A percentile compares a stretch with the other conserved stretches of the same genome.
phyloP scores from a whole-genome alignment of 2,888 invertebrate genomes.

The Lottia gigantea region DNA sequence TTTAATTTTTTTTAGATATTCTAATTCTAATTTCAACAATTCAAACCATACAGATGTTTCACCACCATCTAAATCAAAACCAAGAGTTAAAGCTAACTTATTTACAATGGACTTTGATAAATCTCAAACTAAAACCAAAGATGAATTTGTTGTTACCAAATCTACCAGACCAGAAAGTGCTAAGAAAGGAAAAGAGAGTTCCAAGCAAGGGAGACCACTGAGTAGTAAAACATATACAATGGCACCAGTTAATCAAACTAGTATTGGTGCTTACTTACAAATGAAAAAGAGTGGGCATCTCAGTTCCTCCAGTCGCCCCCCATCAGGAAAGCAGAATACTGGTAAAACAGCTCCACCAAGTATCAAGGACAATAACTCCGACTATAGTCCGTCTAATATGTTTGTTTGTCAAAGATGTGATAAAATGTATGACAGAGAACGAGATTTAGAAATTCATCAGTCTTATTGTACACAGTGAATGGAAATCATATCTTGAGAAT shows the following conservation, averaged over 20 bases:
- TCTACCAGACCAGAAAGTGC: slow-evolving; percentile 41
- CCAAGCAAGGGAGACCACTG: slow-evolving; percentile 34
- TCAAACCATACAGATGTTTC: slow-evolving; percentile 11
- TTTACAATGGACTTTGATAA: slow-evolving; percentile 3
- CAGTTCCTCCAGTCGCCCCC: slow-evolving; percentile 8
- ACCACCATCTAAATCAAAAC: slow-evolving; percentile 7
- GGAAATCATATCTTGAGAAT: no score
- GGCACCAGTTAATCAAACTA: slow-evolving; percentile 49
- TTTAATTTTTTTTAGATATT: no score
- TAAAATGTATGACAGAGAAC: slow-evolving; percentile 58
- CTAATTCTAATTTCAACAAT: slow-evolving; percentile 10
- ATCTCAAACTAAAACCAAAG: slow-evolving; percentile 18
- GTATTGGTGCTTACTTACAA: slow-evolving; percentile 57
- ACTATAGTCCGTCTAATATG: slow-evolving; percentile 38
- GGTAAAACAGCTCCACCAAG: slow-evolving; percentile 17
- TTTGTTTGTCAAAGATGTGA: slow-evolving; percentile 60
- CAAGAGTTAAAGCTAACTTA: slow-evolving; percentile 11
- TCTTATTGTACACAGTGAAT: slow-evolving; percentile 56
- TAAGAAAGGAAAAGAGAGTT: slow-evolving; percentile 26
- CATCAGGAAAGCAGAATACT: slow-evolving; percentile 22
- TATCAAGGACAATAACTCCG: slow-evolving; percentile 20
- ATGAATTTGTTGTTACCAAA: slow-evolving; percentile 44
- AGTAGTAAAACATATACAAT: slow-evolving; percentile 39
- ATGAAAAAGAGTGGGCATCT: slow-evolving; percentile 51
- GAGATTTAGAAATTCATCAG: slow-evolving; percentile 62